A percentile compares a stretch with the other conserved stretches of the same genome.
phyloP scores from a whole-genome alignment of 2,113 vertebrate species.

The Dendropsophus ebraccatus region DNA sequence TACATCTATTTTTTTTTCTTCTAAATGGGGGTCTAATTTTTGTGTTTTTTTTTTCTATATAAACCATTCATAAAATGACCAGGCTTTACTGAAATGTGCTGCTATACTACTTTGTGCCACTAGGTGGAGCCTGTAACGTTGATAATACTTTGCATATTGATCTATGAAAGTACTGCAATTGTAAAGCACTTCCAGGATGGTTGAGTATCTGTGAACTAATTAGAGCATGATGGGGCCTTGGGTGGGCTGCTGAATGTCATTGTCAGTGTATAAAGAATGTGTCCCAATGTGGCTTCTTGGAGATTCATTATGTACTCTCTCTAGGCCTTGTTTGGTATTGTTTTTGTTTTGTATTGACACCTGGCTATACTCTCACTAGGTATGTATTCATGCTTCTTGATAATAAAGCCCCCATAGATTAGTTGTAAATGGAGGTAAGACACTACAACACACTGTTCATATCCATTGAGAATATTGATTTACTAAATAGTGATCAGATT shows the following conservation, averaged over 20 bases:
- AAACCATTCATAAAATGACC: no score
- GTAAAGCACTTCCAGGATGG: not conserved
- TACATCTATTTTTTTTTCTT: no score
- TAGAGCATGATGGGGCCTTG: not conserved
- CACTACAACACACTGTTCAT: not conserved
- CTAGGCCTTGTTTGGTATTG: constrained; percentile 47
- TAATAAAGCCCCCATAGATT: constrained; percentile 56
- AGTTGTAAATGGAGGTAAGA: constrained; percentile 15
- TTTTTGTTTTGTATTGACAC: constrained; percentile 56
- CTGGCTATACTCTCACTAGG: constrained; percentile 42
- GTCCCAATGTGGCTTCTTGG: constrained; percentile 34
- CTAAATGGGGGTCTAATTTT: no score
- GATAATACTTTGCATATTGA: not conserved
- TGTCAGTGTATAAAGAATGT: not conserved
- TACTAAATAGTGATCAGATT: constrained; percentile 49
- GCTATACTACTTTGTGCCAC: not conserved
- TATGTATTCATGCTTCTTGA: constrained; percentile 37
- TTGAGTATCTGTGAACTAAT: not conserved
- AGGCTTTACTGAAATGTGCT: not conserved
- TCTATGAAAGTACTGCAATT: not conserved
- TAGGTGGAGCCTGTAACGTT: constrained; percentile 25
- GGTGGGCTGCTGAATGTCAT: constrained; percentile 23
- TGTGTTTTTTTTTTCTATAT: no score
- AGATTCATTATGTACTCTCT: constrained; percentile 54
- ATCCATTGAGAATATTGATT: constrained; percentile 35